These are phyloP conservation scores for Poeciliopsis infans DNA, from an alignment of 2,797 vertebrate species.

Conservation along the genomic window DNA sequence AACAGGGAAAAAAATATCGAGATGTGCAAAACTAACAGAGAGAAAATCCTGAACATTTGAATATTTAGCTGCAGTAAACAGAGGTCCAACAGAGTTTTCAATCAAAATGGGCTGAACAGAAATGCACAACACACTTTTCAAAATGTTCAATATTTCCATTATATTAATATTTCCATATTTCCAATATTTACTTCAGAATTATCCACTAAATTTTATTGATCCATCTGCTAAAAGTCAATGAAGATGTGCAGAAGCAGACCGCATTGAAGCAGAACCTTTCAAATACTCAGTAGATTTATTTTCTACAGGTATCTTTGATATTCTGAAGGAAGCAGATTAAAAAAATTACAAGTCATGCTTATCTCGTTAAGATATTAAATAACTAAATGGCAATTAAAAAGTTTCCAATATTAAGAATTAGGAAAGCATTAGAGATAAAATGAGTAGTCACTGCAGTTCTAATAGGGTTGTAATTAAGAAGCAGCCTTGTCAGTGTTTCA, in stretches of 20 bases:
- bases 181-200: background rate
- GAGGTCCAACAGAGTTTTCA: background rate
- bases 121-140: background rate
- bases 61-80: background rate
- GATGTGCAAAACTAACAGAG: background rate
- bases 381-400: background rate
- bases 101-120: background rate
- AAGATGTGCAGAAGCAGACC: background rate
- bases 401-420: background rate
- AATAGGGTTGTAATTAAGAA: background rate
- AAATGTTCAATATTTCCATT: background rate
- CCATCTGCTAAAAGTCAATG: background rate
- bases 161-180: too few relatives aligned
- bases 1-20: background rate
- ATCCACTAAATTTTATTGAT: background rate
- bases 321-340: background rate
- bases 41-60: background rate
- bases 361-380: background rate
- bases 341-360: background rate
- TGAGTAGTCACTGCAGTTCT: background rate
- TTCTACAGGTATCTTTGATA: background rate
- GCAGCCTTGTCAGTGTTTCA: background rate
- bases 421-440: background rate
- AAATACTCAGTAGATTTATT: background rate
- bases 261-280: background rate